Base-by-base conservation (phyloP, 2,797 vertebrate species). In the Sternotherus odoratus region DNA sequence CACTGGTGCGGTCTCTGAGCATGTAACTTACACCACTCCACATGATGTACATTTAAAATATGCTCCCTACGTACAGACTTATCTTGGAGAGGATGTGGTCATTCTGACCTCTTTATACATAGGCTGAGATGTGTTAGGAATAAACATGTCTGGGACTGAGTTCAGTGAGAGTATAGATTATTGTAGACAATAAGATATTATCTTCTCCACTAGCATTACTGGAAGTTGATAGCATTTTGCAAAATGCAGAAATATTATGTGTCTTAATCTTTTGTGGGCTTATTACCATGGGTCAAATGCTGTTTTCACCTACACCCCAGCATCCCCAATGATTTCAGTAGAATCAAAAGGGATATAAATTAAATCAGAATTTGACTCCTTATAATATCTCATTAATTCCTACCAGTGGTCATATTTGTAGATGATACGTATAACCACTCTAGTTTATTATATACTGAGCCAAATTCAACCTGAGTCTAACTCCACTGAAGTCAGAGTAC, bases 131-230 rank as follows among this genome's bases (percentile, higher is more conserved):
- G 77, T 56, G 86, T 50, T 87, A 92, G 49, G 49, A 94, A 92
- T 92, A 96, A 96, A 93, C 86, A 94, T 95, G 92, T 91, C 91
- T 93, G 39, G 54, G 91, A 90, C 89, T 89, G 91, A 91, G 91
- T 97, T 94, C 94, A 94, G 88, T 92, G 94, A 66, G 49, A 93
- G 3, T 74, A 11, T 80, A 77, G 93, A 94, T 95, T 84, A 84
- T 57, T 91, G 72, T 87, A 90, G 94, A 88, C 1, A 5, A 87
- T 92, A 90, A 92, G 93, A 95, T 94, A 60, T 2, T 91, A 84
- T 96, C 88, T 94, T 39, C 79, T 87, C 72, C 88, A 79, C 48
- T 95, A 79, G 79, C 89, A 92, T 83, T 63, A 51, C 1, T 12
- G 72, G 83, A 92, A 77, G 93, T 74, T 96, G 85, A 95, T 85